A percentile compares a stretch with the other conserved stretches of the same genome.
Conservation (phyloP, 2,888 invertebrate species). For the Sphinx pinastri region DNA sequence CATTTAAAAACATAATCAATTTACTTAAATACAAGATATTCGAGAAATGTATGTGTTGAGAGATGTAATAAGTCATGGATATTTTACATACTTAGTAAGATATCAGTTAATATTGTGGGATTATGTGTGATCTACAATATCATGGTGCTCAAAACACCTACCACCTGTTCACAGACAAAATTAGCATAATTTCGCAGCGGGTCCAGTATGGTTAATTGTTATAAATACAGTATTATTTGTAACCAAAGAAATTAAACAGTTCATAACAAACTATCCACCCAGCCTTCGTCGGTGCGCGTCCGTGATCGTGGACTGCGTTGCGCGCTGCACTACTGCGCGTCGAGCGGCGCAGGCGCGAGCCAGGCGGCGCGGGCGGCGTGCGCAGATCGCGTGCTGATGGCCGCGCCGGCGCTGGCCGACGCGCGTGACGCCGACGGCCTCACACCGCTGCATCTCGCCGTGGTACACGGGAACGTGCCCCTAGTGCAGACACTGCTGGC, state of each 20-base stretch:
- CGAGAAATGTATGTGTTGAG: too few species aligned
- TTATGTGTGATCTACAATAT: too few species aligned
- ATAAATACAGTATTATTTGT: too few species aligned
- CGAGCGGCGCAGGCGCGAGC: conserved; percentile 88
- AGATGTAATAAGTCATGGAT: too few species aligned
- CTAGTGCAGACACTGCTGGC: conserved; percentile 93
- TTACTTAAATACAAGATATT: too few species aligned
- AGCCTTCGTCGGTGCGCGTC: conserved; percentile 84
- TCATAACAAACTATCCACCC: conserved; percentile 11
- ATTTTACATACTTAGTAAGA: too few species aligned
- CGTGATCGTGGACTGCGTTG: conserved; percentile 93
- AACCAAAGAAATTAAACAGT: too few species aligned
- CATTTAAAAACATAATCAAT: background rate
- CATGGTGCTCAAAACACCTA: too few species aligned
- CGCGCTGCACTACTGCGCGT: conserved; percentile 97
- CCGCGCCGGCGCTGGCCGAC: conserved; percentile 93
- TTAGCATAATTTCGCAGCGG: too few species aligned
- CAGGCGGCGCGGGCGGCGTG: conserved; percentile 92
- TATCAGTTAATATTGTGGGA: too few species aligned
- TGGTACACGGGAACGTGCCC: conserved; percentile 95
- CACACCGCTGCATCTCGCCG: conserved; percentile 97
- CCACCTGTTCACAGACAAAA: too few species aligned
- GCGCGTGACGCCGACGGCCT: conserved; percentile 96
- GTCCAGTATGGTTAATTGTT: too few species aligned
- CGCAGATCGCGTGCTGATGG: conserved; percentile 92